Base-by-base conservation (phyloP, 1,140 invertebrate genomes). In the Mactra quadrangularis region DNA sequence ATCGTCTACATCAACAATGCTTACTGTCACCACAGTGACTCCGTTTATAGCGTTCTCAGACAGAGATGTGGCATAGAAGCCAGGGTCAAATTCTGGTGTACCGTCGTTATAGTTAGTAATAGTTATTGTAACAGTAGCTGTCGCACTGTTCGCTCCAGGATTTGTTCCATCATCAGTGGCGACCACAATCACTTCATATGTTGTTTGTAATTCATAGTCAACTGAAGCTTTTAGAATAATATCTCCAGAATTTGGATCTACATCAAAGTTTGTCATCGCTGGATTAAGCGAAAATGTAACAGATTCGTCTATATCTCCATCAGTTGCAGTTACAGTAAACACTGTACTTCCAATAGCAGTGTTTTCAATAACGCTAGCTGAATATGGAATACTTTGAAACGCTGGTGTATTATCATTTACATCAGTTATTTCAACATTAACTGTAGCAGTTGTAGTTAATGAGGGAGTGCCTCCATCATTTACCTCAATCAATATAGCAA, bases 331-430 rank as follows among this genome's bases (percentile, higher is more conserved):
- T 0, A 87, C 85, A 68, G 84, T 41, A 15, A 72, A 64, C 3
- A 88, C 27, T 17, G 55, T 53, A 22, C 71, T 81, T 11, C 84
- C 88, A 41, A 84, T 59, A n/a, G 83, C 66, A 25, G 66, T 55
- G 31, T 62, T 75, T 75, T 90, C 89, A 13, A 64, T 60, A 3
- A 86, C 31, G 50, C 50, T 82, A 9, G 38, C 25, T 7, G 66
- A 79, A 66, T 85, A 85, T n/a, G 84, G 59, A 25, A 66, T 47
- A 38, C 29, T 53, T 4, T 35, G 47, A 41, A 97, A 97, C 82
- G 97, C 60, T 25, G 90, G 90, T 95, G 41, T 97, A 93, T 98
- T 97, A 92, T 98, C 97, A 92, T 98, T 98, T 3, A 97, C 95
- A 91, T 98, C 97, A 1, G 97, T 91, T 0, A 98, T 95, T 81